A percentile compares a stretch with the other conserved stretches of the same genome.
Conservation (phyloP, 2,888 invertebrate genomes). For the Callosobruchus maculatus region DNA sequence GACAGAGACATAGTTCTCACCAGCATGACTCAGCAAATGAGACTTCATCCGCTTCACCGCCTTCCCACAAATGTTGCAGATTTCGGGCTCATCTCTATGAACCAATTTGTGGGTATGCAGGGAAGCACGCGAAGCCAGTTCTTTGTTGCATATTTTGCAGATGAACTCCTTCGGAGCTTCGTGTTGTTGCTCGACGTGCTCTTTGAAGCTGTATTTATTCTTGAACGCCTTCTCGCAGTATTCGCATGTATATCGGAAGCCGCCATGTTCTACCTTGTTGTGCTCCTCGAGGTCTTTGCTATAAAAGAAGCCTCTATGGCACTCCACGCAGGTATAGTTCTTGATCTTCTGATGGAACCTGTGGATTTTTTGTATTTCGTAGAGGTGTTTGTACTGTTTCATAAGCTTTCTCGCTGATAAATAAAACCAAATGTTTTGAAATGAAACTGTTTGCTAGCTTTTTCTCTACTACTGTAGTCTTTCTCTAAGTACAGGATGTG, state of each 20-base stretch:
- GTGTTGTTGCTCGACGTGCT: slow-evolving; percentile 22
- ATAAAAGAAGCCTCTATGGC: slow-evolving; percentile 5
- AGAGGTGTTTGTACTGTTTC: too few relatives aligned
- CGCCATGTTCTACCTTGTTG: slow-evolving; percentile 4
- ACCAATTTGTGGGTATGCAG: slow-evolving; percentile 12
- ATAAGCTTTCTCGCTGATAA: too few relatives aligned
- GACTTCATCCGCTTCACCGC: slow-evolving; percentile 8
- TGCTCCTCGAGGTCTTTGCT: slow-evolving; percentile 4
- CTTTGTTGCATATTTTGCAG: background rate
- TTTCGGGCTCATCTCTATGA: slow-evolving; percentile 21
- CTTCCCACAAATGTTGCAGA: slow-evolving; percentile 33
- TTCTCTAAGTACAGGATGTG: too few relatives aligned
- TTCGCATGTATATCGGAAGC: slow-evolving; percentile 7
- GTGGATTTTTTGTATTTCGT: too few relatives aligned
- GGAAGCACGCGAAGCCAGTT: background rate
- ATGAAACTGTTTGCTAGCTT: too few relatives aligned
- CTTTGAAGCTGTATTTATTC: slow-evolving; percentile 1
- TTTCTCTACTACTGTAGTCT: too few relatives aligned
- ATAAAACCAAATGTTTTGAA: too few relatives aligned
- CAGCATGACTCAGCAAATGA: background rate
- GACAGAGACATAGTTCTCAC: too few relatives aligned
- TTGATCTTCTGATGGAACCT: background rate
- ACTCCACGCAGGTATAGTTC: background rate
- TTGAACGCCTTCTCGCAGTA: slow-evolving; percentile 16
- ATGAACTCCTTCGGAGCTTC: background rate